Evolutionary conservation across 2,888 invertebrate species (phyloP).

Genomic region (Lasioglossum villosulum): DNA sequence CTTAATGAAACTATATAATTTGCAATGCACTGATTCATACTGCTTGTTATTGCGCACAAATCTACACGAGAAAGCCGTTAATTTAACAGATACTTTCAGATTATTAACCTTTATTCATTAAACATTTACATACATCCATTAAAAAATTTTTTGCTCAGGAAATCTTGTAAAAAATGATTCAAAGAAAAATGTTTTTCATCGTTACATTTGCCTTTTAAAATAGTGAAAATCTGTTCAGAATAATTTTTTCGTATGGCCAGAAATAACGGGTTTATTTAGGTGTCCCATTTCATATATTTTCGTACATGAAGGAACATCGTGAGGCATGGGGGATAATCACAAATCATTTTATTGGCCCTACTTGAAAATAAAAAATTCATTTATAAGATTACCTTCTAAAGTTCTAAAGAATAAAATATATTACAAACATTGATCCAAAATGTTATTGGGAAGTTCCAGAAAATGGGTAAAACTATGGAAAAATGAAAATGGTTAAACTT

Average conservation of each 20-base stretch:
- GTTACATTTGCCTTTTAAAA: background rate
- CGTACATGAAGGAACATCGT: slow-evolving; percentile 57
- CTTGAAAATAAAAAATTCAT: background rate
- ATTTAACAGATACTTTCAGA: background rate
- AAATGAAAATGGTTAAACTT: background rate
- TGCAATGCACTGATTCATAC: background rate
- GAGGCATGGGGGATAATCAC: slow-evolving; percentile 29
- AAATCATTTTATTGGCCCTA: background rate
- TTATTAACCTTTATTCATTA: background rate
- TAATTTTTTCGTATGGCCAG: background rate
- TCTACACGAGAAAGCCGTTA: background rate
- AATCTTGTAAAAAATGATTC: background rate
- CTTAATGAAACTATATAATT: background rate
- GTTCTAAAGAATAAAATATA: background rate
- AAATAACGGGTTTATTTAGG: background rate
- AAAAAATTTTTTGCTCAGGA: background rate
- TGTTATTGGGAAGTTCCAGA: background rate
- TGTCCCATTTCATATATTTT: slow-evolving; percentile 46
- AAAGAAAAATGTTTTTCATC: background rate
- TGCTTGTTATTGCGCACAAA: background rate
- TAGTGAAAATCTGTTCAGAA: background rate
- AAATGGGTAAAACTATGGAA: background rate
- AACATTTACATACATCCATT: background rate
- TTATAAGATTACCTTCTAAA: background rate
- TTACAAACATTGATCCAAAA: background rate